Percentiles rank a stretch among this genome's conserved stretches.
Evolutionary conservation across 2,797 vertebrate genomes (phyloP).

Genomic region (Sebastes itinus): DNA sequence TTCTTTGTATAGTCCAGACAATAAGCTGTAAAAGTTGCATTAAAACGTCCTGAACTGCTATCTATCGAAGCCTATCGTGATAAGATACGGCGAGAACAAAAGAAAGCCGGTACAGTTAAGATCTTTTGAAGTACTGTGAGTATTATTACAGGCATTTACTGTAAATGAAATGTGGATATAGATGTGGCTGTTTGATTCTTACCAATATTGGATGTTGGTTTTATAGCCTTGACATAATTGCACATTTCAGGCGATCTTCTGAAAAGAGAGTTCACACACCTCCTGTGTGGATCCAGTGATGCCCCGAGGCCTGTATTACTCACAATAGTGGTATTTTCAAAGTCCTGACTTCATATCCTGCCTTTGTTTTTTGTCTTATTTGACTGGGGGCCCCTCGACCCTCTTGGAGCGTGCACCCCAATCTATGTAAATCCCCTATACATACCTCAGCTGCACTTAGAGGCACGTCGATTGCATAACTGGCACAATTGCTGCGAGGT

Average conservation of each 20-base stretch:
- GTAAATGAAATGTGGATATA: conserved; percentile 17
- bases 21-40: conserved; percentile 39
- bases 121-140: conserved; percentile 4
- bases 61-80: conserved; percentile 19
- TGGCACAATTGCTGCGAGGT: conserved; percentile 9
- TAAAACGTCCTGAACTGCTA: background rate
- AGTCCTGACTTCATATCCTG: conserved; percentile 76
- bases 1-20: conserved; percentile 14
- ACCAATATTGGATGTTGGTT: background rate
- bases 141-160: conserved; percentile 7
- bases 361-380: conserved; percentile 62
- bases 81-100: conserved; percentile 57
- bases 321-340: conserved; percentile 67
- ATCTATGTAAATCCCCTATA: conserved; percentile 66
- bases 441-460: conserved; percentile 62
- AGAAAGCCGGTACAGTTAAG: background rate
- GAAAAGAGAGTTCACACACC: conserved; percentile 44
- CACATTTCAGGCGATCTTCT: conserved; percentile 25
- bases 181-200: background rate
- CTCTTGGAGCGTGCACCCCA: conserved; percentile 57
- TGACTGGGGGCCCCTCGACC: conserved; percentile 49
- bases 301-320: conserved; percentile 56
- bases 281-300: conserved; percentile 44
- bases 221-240: conserved; percentile 23
- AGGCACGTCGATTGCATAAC: conserved; percentile 57